Conservation (phyloP, 2,888 invertebrate genomes). For the Poecilus cupreus region DNA sequence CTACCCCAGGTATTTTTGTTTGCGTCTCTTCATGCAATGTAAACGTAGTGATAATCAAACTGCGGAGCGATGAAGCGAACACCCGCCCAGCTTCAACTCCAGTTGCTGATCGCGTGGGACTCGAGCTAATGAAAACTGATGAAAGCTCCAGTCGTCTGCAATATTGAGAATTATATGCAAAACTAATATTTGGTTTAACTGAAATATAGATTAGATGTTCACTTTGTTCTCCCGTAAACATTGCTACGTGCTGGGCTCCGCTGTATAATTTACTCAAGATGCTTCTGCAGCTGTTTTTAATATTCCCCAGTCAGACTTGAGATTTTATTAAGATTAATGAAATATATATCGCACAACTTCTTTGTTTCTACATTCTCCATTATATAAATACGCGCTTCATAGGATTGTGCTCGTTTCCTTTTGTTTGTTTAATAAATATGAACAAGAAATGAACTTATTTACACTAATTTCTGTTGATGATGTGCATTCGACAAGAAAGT, state of each 20-base stretch:
- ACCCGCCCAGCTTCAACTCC: background rate
- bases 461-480: too few relatives aligned
- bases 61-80: background rate
- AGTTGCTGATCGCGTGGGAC: constrained; percentile 13
- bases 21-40: background rate
- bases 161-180: constrained; percentile 53
- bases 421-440: too few relatives aligned
- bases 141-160: constrained; percentile 45
- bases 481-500: too few relatives aligned
- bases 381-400: too few relatives aligned
- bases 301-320: background rate
- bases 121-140: constrained; percentile 51
- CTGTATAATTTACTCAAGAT: background rate
- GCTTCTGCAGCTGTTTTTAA: background rate
- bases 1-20: too few relatives aligned
- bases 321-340: constrained; percentile 8
- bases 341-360: background rate
- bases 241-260: background rate
- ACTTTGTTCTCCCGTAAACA: constrained; percentile 37
- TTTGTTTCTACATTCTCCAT: too few relatives aligned
- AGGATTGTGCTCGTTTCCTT: too few relatives aligned
- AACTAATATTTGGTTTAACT: constrained; percentile 57
- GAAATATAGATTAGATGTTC: constrained; percentile 56
- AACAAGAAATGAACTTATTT: too few relatives aligned
- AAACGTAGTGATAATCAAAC: background rate